Base-by-base conservation (phyloP, 2,797 vertebrate genomes). In the Gymnocypris eckloni region DNA sequence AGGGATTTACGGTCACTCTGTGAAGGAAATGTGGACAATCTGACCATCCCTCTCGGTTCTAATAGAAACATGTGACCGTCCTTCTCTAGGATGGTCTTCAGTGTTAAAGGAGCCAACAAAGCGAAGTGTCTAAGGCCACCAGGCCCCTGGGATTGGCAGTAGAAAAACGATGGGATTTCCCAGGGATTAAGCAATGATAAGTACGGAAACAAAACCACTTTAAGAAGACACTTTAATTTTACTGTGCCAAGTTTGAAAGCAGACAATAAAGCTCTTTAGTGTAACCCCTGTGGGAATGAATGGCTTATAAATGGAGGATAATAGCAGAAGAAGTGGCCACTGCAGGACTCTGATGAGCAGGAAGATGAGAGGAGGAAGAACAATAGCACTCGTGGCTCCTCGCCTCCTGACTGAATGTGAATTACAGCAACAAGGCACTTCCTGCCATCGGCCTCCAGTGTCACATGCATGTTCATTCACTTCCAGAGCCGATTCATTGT, bases 111-210 rank as follows among this genome's bases (percentile, higher is more conserved):
- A 45, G 69, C 20, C 13, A 50, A 67, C 41, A 50, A 79, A 73
- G 88, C 91, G 89, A 80, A 72, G 88, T 92, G 91, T 90, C 88
- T 87, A 80, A 90, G 89, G 92, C 92, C 87, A 87, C 91, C 86
- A 81, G 82, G 50, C 76, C 56, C 87, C 90, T 79, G 90, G 91
- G 89, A 88, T 83, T 86, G 81, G 90, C 52, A 13, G 90, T 88
- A 82, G 88, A 88, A 88, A 92, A 91, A 92, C 86, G 83, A 90
- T 92, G 91, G 94, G 94, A 95, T 95, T 95, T 95, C 91, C 90
- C 67, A 37, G 79, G 90, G 89, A 95, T 96, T 95, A 95, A 88
- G 91, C 88, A 88, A 67, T 86, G 90, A 90, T 94, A 94, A 95
- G 86, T 91, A 91, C 90, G 90, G 93, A 93, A 93, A 85, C 92